These are phyloP conservation scores for Cassiopea andromeda DNA, from an alignment of 30 jellyfish, hydroid and myxozoan species.

Conservation along the genomic window DNA sequence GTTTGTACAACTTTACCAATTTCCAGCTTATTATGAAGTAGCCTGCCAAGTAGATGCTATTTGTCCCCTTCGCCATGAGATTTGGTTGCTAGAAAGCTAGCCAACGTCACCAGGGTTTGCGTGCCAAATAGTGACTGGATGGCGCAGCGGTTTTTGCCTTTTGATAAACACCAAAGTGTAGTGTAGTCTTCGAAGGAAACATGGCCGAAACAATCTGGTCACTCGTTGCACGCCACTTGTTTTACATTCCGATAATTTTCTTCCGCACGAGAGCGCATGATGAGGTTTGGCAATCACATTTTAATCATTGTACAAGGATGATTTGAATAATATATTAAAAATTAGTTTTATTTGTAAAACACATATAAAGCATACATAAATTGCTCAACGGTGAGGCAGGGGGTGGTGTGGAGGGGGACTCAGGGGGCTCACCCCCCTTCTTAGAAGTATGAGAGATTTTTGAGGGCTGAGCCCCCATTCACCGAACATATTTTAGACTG, in stretches of 20 bases:
- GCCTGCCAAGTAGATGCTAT: neutral
- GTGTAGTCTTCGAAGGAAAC: neutral
- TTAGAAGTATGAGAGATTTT: too few species aligned
- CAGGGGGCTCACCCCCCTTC: too few species aligned
- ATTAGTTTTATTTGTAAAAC: too few species aligned
- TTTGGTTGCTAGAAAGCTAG: neutral
- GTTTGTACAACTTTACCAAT: neutral
- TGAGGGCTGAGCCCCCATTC: too few species aligned
- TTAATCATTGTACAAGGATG: neutral
- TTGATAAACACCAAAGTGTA: neutral
- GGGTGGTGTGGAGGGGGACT: too few species aligned
- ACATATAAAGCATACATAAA: too few species aligned
- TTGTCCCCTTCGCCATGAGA: neutral
- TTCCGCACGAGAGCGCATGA: neutral
- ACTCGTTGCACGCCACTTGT: slow-evolving; percentile 9
- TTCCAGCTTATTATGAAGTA: neutral
- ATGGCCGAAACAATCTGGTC: neutral
- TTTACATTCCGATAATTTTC: slow-evolving; percentile 7
- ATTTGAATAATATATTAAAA: neutral
- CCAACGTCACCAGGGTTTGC: neutral
- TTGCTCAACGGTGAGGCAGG: too few species aligned
- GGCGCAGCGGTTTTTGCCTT: neutral
- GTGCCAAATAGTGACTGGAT: slow-evolving; percentile 10
- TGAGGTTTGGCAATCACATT: neutral
- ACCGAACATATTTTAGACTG: too few species aligned